phyloP scores from a whole-genome alignment of 1,140 invertebrate species.

The Uloborus diversus region DNA sequence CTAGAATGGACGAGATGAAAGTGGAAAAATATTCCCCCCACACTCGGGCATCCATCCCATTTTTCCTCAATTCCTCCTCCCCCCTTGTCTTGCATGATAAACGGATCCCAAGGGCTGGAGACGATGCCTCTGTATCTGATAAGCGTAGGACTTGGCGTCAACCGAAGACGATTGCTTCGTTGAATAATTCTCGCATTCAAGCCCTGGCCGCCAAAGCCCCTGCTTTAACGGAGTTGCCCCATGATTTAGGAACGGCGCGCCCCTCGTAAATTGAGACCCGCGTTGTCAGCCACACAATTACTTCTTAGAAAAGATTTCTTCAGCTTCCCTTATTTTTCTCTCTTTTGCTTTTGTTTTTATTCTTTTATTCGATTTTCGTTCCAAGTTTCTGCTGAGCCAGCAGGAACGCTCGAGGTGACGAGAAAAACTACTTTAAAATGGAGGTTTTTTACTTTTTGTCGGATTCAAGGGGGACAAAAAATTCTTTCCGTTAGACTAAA shows the following conservation, averaged over 20 bases:
- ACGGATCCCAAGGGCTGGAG: constrained; percentile 20
- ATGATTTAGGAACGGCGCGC: constrained; percentile 17
- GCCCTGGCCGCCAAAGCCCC: constrained; percentile 20
- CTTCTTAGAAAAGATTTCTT: constrained; percentile 34
- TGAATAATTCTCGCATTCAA: constrained; percentile 46
- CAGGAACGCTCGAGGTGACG: background rate
- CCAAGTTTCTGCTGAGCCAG: background rate
- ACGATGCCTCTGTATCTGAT: background rate
- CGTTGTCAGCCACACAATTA: constrained; percentile 55
- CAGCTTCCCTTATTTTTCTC: background rate
- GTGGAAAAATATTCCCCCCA: background rate
- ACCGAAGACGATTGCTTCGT: constrained; percentile 14
- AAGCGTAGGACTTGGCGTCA: background rate
- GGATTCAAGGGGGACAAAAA: background rate
- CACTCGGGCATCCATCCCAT: background rate
- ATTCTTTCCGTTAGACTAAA: background rate
- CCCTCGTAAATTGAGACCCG: constrained; percentile 45
- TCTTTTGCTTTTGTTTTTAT: constrained; percentile 1
- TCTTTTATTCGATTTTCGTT: background rate
- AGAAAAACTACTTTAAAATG: constrained; percentile 22
- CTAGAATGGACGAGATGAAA: constrained; percentile 3
- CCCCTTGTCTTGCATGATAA: constrained; percentile 21
- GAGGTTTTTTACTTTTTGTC: constrained; percentile 16
- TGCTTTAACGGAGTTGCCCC: constrained; percentile 2
- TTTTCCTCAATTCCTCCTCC: background rate